Base-by-base conservation (phyloP, 2,888 invertebrate species). In the Lypha dubia region DNA sequence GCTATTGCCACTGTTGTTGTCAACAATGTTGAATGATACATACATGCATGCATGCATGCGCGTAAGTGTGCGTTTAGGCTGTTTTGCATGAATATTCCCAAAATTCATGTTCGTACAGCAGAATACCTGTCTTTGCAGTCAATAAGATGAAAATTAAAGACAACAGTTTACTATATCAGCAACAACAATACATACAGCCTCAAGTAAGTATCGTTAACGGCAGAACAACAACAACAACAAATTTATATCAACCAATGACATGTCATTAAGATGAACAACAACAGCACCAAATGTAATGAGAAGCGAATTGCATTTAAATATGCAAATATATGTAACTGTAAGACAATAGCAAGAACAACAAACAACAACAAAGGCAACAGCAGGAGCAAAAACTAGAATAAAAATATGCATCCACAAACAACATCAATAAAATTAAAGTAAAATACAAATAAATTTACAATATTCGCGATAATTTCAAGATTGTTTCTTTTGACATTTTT, bases 231-330 rank as follows among this genome's bases (percentile, higher is more conserved):
- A 17, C 68, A 49, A 56, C 49, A 68, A 60, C 65, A 67, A 49
- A 53, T 79, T 68, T 80, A 77, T 71, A 76, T 24, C 76, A 88
- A 89, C 90, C 89, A 90, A 90, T 89, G 90, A 89, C 89, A 89
- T 89, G 89, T 90, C 89, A 89, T 90, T 90, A 89, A 89, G 90
- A 85, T 86, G 83, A 81, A 85, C 82, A 83, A 80, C 60, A 76
- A 84, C 67, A 73, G 22, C 53, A 67, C 13, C 44, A 67, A 51
- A 49, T 22, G 60, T 41, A 84, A 49, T 63, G 56, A 74, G 70
- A 67, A 65, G 65, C 38, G 68, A 41, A 85, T 86, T 87, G 86
- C 87, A 87, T 79, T 70, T 22, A 63, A 79, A 71, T 88, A 84
- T 58, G 28, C 32, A 63, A 79, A 71, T 88, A 84, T 58, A 5